Conservation (phyloP, 2,888 invertebrate genomes). For the Iselma pallidipennis region DNA sequence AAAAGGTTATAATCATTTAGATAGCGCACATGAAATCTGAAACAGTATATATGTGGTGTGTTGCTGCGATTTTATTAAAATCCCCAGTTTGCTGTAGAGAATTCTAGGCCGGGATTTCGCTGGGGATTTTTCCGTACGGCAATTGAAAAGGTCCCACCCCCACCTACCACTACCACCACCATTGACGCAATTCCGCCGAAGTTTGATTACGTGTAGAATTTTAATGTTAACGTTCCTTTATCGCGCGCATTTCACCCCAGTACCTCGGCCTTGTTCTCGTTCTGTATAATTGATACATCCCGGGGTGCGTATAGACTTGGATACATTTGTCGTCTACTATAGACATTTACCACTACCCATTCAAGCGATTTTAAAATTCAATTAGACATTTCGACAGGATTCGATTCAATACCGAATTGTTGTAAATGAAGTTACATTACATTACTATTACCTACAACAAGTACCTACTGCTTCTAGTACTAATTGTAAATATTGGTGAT, state of each 20-base stretch:
- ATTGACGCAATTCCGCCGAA: neutral
- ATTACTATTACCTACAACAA: neutral
- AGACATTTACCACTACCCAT: neutral
- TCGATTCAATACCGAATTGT: neutral
- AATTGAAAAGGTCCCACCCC: neutral
- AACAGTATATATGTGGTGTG: neutral
- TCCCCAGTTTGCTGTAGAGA: neutral
- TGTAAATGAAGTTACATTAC: constrained; percentile 2
- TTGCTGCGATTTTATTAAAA: constrained; percentile 1
- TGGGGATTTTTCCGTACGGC: neutral
- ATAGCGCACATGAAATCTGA: neutral
- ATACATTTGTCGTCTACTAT: neutral
- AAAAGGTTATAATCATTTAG: neutral
- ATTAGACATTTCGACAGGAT: neutral
- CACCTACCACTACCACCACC: too few relatives aligned
- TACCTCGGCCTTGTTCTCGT: neutral
- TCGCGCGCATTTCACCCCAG: neutral
- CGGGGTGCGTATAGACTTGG: neutral
- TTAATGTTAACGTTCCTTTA: constrained; percentile 4
- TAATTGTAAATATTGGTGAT: neutral
- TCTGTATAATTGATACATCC: constrained; percentile 6
- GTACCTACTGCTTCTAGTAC: neutral
- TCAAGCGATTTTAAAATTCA: constrained; percentile 7
- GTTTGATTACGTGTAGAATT: constrained; percentile 7
- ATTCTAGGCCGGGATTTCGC: neutral